Evolutionary conservation across 1,140 invertebrate genomes (phyloP).

Genomic region (Zaprionus vittiger): DNA sequence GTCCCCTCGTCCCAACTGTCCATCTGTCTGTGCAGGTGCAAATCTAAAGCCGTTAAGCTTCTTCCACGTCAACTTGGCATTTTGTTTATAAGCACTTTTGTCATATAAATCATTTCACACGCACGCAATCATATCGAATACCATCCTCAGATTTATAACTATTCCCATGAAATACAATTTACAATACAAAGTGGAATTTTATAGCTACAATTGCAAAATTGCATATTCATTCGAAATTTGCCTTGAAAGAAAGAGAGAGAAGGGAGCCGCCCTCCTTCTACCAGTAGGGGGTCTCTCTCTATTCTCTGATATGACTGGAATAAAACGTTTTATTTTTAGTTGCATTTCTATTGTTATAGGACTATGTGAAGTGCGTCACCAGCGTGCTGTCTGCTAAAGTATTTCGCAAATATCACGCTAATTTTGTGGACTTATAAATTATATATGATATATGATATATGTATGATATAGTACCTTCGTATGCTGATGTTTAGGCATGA

Average conservation of each 20-base stretch:
- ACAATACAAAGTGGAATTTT: neutral
- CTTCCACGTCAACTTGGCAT: conserved; percentile 29
- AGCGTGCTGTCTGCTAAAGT: neutral
- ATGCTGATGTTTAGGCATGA: neutral
- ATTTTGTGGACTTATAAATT: neutral
- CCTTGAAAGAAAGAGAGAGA: neutral
- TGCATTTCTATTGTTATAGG: conserved; percentile 8
- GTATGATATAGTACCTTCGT: too few species aligned
- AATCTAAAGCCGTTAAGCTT: conserved; percentile 41
- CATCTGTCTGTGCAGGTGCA: conserved; percentile 31
- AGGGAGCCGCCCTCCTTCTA: neutral
- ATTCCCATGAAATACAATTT: conserved; percentile 11
- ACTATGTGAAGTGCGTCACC: conserved; percentile 5
- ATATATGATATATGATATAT: neutral
- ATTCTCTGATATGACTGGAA: conserved; percentile 1
- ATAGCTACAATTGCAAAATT: conserved; percentile 22
- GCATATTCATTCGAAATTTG: conserved; percentile 12
- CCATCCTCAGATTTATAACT: conserved; percentile 13
- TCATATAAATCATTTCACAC: conserved; percentile 46
- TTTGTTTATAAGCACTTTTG: conserved; percentile 32
- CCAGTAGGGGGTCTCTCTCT: neutral
- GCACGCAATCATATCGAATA: neutral
- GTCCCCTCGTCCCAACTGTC: neutral
- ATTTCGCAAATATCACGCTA: neutral
- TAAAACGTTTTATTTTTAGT: conserved; percentile 1